Conservation (phyloP, 2,888 invertebrate species). For the Spodoptera picta region DNA sequence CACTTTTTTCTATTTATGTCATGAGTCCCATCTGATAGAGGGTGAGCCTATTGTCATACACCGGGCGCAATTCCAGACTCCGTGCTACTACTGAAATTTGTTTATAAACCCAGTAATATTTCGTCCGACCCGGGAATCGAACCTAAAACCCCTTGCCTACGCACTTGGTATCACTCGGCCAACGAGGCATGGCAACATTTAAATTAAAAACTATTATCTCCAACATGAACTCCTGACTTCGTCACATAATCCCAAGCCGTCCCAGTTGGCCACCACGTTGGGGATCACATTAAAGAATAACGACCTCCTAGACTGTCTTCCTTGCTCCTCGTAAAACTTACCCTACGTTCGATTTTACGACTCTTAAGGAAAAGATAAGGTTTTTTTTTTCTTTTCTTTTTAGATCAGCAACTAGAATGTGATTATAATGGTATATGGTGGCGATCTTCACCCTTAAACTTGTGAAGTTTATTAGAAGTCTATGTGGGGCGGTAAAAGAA, state of each 20-base stretch:
- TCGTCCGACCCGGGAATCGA: no score
- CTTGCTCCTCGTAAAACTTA: slow-evolving; percentile 45
- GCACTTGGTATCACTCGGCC: not conserved
- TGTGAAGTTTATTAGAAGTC: no score
- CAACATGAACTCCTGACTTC: not conserved
- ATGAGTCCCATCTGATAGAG: no score
- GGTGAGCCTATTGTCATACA: no score
- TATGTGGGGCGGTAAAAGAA: no score
- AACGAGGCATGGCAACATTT: not conserved
- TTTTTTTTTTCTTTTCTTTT: slow-evolving; percentile 50
- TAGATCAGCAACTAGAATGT: slow-evolving; percentile 45
- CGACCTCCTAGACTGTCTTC: slow-evolving; percentile 43
- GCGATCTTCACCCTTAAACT: slow-evolving; percentile 15
- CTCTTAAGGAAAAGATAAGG: slow-evolving; percentile 35
- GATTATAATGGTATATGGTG: slow-evolving; percentile 45
- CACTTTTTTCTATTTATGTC: no score
- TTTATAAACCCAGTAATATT: no score
- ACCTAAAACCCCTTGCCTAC: no score
- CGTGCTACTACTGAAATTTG: no score
- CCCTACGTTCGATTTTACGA: slow-evolving; percentile 49
- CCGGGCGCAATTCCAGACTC: no score
- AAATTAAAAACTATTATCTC: not conserved
- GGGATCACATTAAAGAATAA: slow-evolving; percentile 48
- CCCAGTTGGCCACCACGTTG: slow-evolving; percentile 24
- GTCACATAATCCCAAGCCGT: slow-evolving; percentile 1